Conservation (phyloP, 2,113 vertebrate genomes). For the Stigmatopora nigra region DNA sequence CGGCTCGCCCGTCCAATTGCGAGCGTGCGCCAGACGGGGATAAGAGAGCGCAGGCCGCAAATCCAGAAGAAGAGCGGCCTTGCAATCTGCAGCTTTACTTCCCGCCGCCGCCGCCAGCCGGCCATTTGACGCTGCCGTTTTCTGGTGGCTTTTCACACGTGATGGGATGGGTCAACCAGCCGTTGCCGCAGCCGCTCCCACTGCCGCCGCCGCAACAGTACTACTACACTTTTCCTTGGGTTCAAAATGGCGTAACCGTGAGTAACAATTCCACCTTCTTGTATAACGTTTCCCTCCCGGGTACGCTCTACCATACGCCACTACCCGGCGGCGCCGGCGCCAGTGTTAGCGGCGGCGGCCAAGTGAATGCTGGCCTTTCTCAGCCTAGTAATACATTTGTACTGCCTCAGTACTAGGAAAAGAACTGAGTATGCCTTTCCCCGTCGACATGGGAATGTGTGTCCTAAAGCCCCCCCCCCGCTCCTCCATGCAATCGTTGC, state of each 20-base stretch:
- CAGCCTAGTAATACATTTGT: not conserved
- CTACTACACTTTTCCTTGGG: too few relatives aligned
- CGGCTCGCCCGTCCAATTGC: not conserved
- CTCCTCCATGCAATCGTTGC: too few relatives aligned
- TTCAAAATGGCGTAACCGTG: not conserved
- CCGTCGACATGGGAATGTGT: too few relatives aligned
- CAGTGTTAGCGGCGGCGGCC: not conserved
- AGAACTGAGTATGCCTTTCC: too few relatives aligned
- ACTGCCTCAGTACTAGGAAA: not conserved
- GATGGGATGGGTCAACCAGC: not conserved
- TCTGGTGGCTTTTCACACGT: rapidly evolving
- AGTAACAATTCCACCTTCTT: not conserved
- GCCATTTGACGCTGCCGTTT: not conserved
- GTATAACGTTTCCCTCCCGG: not conserved
- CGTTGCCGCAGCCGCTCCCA: not conserved
- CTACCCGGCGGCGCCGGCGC: too few relatives aligned
- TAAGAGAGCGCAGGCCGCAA: too few relatives aligned
- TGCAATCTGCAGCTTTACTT: not conserved
- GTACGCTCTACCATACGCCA: not conserved
- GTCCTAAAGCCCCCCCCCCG: too few relatives aligned
- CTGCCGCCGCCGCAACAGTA: not conserved
- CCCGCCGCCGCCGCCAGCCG: not conserved
- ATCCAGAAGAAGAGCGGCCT: not conserved
- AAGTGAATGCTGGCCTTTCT: not conserved
- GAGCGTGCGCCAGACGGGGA: too few relatives aligned